Percentiles rank a stretch among this genome's conserved stretches.
These are phyloP conservation scores for Cheilosia scutellata DNA, from an alignment of 2,888 invertebrate species.

Conservation along the genomic window DNA sequence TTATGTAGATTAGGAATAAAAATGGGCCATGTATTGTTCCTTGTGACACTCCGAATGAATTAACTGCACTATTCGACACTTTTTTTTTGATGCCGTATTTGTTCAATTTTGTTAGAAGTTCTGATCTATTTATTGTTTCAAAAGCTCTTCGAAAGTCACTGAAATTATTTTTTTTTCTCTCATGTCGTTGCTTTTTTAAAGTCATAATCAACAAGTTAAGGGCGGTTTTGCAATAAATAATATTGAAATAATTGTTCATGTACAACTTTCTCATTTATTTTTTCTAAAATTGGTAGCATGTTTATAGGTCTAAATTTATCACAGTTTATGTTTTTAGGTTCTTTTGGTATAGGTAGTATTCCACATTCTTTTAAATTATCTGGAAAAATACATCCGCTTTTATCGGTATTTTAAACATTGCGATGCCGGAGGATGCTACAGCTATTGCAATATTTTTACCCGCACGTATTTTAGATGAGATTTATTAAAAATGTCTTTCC, in stretches of 20 bases:
- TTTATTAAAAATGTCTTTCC: too few relatives aligned
- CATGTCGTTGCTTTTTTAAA: background rate
- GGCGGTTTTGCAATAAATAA: background rate
- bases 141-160: background rate
- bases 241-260: background rate
- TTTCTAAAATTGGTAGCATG: too few relatives aligned
- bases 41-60: background rate
- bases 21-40: background rate
- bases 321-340: too few relatives aligned
- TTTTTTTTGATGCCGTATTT: background rate
- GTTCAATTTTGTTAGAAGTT: background rate
- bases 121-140: background rate
- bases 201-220: background rate
- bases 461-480: too few relatives aligned
- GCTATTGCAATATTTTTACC: too few relatives aligned
- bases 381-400: too few relatives aligned
- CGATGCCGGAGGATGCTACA: too few relatives aligned
- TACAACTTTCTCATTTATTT: too few relatives aligned
- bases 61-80: background rate
- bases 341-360: too few relatives aligned
- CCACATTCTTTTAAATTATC: too few relatives aligned
- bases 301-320: too few relatives aligned
- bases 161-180: background rate
- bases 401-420: too few relatives aligned
- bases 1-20: background rate